These are phyloP conservation scores for Proisotoma minuta DNA, from an alignment of 2,888 invertebrate species.

Conservation along the genomic window DNA sequence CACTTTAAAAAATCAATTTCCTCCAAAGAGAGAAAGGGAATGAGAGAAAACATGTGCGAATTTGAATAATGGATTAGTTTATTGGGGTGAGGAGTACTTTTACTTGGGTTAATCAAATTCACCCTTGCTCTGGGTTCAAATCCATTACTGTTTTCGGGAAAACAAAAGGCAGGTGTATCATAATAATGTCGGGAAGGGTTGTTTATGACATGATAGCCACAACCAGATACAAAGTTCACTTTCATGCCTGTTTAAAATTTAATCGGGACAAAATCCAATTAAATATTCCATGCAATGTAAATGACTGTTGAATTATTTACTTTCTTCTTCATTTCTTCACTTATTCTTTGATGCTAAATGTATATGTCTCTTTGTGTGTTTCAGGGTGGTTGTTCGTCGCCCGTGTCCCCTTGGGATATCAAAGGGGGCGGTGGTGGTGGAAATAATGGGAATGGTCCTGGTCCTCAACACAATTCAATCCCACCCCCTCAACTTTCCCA, in stretches of 20 bases:
- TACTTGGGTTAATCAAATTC: neutral
- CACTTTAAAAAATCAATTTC: too few relatives aligned
- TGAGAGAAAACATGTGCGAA: neutral
- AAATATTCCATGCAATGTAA: neutral
- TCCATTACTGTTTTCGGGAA: neutral
- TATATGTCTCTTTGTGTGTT: constrained; percentile 10
- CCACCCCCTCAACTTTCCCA: constrained; percentile 54
- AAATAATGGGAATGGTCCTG: constrained; percentile 47
- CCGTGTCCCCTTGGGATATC: constrained; percentile 52
- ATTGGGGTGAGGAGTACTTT: too few relatives aligned
- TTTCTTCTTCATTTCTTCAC: neutral
- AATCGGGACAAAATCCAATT: neutral
- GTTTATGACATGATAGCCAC: neutral
- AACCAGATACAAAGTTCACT: neutral
- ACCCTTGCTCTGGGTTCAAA: neutral
- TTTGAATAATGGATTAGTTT: neutral
- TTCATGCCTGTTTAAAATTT: neutral
- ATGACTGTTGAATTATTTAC: neutral
- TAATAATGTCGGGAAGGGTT: neutral
- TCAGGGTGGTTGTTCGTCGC: constrained; percentile 47
- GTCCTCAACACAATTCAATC: constrained; percentile 55
- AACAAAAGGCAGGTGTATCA: too few relatives aligned
- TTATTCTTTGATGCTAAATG: neutral
- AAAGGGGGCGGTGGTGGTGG: constrained; percentile 43
- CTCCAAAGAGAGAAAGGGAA: too few relatives aligned